Evolutionary conservation across 1,140 invertebrate genomes (phyloP).

Genomic region (Cardiocondyla obscurior): DNA sequence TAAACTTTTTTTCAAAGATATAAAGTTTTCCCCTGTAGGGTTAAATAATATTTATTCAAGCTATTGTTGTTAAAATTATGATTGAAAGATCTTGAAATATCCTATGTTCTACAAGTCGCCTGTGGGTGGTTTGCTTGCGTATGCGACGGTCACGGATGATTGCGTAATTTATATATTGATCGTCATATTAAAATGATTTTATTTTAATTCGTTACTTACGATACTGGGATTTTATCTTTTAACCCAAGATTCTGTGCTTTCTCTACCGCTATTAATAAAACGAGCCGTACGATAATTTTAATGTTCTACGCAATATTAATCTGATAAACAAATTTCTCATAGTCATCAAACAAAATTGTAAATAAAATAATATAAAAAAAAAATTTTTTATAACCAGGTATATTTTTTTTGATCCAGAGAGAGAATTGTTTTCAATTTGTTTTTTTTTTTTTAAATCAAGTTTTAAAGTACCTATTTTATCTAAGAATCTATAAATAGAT

Average conservation of each 20-base stretch:
- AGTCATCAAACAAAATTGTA: background rate
- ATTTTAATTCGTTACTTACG: background rate
- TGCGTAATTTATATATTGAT: slow-evolving; percentile 37
- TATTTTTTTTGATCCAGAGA: background rate
- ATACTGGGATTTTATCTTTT: background rate
- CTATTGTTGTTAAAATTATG: slow-evolving; percentile 2
- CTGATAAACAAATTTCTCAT: background rate
- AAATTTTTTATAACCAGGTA: background rate
- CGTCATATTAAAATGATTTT: background rate
- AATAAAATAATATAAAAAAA: background rate
- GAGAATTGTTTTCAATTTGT: too few relatives aligned
- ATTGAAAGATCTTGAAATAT: background rate
- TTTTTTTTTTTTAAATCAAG: background rate
- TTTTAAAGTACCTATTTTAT: background rate
- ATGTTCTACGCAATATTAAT: background rate
- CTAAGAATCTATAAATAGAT: background rate
- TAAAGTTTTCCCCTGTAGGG: too few relatives aligned
- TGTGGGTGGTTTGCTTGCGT: background rate
- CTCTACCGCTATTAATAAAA: background rate
- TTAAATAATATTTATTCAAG: too few relatives aligned
- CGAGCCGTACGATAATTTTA: background rate
- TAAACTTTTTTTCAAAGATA: background rate
- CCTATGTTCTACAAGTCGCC: background rate
- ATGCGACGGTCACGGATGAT: background rate
- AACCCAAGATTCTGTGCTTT: background rate